A percentile compares a stretch with the other conserved stretches of the same genome.
Evolutionary conservation across 2,888 invertebrate species (phyloP).

Genomic region (Ctenicera cuprea): DNA sequence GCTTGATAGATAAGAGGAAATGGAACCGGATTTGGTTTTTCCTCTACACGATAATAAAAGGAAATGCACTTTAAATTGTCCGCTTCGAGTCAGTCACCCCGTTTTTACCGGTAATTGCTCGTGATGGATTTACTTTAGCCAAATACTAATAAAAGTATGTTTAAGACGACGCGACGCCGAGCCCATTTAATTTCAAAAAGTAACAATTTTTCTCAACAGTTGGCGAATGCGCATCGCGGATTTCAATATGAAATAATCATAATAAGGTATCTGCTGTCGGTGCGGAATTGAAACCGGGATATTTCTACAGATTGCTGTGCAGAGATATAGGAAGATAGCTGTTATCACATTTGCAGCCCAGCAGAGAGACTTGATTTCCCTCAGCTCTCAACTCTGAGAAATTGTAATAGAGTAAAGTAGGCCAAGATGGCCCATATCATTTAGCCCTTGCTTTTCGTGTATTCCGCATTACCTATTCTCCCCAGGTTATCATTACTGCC

Average conservation of each 20-base stretch:
- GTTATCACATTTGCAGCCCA: conserved; percentile 51
- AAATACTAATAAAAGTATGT: neutral
- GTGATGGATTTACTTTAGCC: neutral
- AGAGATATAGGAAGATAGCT: conserved; percentile 26
- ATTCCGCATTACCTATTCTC: conserved; percentile 45
- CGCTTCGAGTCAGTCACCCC: too few relatives aligned
- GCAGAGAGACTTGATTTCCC: conserved; percentile 48
- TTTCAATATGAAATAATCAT: conserved; percentile 31
- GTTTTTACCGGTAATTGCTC: neutral
- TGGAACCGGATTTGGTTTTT: conserved; percentile 20
- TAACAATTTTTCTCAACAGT: neutral
- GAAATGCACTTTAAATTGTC: conserved; percentile 1
- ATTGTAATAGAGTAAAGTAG: conserved; percentile 50
- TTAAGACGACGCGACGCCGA: neutral
- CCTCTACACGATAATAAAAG: neutral
- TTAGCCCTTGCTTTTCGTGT: conserved; percentile 39
- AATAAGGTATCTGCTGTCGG: conserved; percentile 28
- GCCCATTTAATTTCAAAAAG: conserved; percentile 3
- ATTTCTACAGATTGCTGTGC: conserved; percentile 31
- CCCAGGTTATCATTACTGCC: conserved; percentile 43
- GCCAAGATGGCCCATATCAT: conserved; percentile 51
- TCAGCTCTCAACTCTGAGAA: conserved; percentile 47
- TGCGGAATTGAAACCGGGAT: conserved; percentile 31
- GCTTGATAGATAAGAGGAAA: neutral
- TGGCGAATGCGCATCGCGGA: neutral